Evolutionary conservation across 1,140 invertebrate genomes (phyloP).

Genomic region (Euura saliciscinereae): DNA sequence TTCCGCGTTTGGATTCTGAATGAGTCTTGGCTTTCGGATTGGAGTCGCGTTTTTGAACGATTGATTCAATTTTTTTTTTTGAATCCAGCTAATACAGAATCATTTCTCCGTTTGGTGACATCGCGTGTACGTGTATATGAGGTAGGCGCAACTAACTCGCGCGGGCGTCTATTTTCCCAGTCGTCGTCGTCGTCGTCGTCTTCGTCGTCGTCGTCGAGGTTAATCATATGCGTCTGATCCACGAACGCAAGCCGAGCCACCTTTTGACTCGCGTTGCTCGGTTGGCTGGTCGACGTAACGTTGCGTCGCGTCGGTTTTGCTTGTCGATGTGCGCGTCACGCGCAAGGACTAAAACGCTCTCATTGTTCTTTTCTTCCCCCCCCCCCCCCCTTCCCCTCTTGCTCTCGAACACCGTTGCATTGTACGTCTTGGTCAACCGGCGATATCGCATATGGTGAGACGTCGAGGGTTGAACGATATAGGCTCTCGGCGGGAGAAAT

Average conservation of each 20-base stretch:
- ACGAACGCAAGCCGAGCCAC: slow-evolving; percentile 19
- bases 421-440: too few species aligned
- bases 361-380: too few species aligned
- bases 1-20: too few species aligned
- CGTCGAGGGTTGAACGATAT: too few species aligned
- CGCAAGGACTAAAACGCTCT: background rate
- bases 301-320: background rate
- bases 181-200: slow-evolving; percentile 11
- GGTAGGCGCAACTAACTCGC: background rate
- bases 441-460: too few species aligned
- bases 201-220: slow-evolving; percentile 23
- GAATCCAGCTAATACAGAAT: background rate
- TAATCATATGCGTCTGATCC: slow-evolving; percentile 37
- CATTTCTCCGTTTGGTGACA: too few species aligned
- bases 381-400: too few species aligned
- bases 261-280: background rate
- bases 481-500: too few species aligned
- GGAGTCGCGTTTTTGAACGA: background rate
- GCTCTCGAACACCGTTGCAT: too few species aligned
- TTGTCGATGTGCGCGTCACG: background rate
- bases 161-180: background rate
- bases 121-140: background rate
- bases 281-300: background rate
- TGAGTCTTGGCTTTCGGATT: too few species aligned
- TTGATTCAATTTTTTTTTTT: background rate